Conservation (phyloP, 2,113 vertebrate species). For the Arenaria interpres region DNA sequence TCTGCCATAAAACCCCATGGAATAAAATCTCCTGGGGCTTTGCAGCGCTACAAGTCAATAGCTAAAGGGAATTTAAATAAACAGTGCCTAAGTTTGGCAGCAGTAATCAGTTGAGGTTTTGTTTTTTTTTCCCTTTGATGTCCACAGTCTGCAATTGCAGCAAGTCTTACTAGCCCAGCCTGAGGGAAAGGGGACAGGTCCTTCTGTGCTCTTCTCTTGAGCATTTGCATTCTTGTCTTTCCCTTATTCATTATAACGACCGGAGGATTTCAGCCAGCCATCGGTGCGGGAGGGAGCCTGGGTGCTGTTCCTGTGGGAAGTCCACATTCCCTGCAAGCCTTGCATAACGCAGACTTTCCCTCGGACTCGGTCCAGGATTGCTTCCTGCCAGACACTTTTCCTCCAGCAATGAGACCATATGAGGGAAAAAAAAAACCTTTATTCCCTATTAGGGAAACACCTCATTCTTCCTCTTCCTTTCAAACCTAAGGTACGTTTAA, state of each 20-base stretch:
- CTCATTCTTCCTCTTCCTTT: not conserved
- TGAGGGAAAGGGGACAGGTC: not conserved
- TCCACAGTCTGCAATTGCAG: not conserved
- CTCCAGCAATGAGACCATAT: not conserved
- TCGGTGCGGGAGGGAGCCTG: not conserved
- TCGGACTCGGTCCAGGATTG: not conserved
- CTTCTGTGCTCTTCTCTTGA: not conserved
- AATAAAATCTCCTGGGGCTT: not conserved
- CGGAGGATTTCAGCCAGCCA: not conserved
- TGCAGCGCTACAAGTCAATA: not conserved
- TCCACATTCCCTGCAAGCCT: not conserved
- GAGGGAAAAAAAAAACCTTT: not conserved
- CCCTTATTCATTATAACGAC: not conserved
- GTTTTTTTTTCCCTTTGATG: not conserved
- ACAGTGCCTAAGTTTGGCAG: not conserved
- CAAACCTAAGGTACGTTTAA: not conserved
- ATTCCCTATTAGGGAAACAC: not conserved
- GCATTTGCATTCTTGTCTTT: not conserved
- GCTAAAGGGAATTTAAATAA: not conserved
- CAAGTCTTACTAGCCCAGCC: not conserved
- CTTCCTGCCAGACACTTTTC: conserved; percentile 4
- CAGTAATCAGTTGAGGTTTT: not conserved
- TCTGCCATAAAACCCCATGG: not conserved
- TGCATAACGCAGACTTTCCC: not conserved
- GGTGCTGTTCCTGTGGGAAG: not conserved